Base-by-base conservation (phyloP, 2,113 vertebrate species). In the Albula glossodonta region DNA sequence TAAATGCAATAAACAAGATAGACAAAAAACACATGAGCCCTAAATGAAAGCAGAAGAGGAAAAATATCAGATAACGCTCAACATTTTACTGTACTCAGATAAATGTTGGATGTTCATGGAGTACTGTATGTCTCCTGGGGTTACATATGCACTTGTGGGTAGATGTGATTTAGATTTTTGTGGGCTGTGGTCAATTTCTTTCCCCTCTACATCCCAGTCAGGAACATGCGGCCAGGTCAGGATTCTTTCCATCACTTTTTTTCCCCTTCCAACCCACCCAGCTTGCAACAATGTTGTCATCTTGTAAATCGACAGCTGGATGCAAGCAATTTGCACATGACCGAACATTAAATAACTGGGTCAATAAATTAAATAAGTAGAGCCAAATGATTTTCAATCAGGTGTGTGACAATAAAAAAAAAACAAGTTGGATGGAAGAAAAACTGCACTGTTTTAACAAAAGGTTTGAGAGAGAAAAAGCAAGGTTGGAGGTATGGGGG, bases 381-480 rank as follows among this genome's bases (percentile, higher is more conserved):
- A 74, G 22, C 70, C 70, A 31, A 83, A 63, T 51, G 82, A 83
- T 83, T 83, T 83, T 48, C 60, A 83, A 66, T 70, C 49, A 63
- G 6, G 57, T 70, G 82, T 50, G n/a, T 48, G 31, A 66, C 50
- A 10, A 31, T 78, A 17, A 49, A 84, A 51, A 80, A 78, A 5
- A 12, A 9, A 49, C 41, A 70, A 51, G 70, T 52, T 31, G 22
- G 52, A 70, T 12, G 31, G 41, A 53, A 41, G 66, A 57, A 31
- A 60, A 57, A 17, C 53, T 83, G 66, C 31, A 41, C 31, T 41
- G 83, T 77, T 77, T 50, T 19, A 51, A 66, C 66, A 51, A 52
- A 84, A 78, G 70, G n/a, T 78, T 84, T 74, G 70, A 84, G 66
- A 78, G 83, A 51, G 48, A 74, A n/a, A 31, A 22, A 84, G 66